Evolutionary conservation across 2,888 invertebrate genomes (phyloP).

Genomic region (Urechis unicinctus): DNA sequence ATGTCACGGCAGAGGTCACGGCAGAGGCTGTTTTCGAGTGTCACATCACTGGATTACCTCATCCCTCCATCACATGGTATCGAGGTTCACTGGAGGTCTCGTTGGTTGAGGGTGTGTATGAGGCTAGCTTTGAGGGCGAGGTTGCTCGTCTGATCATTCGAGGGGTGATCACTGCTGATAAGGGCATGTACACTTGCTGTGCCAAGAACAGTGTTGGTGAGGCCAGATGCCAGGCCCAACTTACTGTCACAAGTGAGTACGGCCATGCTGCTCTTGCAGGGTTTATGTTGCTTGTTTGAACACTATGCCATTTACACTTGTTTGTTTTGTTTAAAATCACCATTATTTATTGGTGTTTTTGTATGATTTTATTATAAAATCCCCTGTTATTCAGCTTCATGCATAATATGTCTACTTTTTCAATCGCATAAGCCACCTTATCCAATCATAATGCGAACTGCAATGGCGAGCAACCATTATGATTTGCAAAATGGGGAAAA

Average conservation of each 20-base stretch:
- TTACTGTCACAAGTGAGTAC: slow-evolving; percentile 1
- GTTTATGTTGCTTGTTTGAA: too few relatives aligned
- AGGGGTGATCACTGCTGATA: neutral
- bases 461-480: too few relatives aligned
- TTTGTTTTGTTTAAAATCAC: neutral
- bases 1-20: neutral
- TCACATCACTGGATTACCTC: neutral
- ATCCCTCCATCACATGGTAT: neutral
- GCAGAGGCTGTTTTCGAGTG: neutral
- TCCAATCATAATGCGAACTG: too few relatives aligned
- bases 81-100: neutral
- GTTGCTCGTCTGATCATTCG: neutral
- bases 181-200: neutral
- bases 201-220: slow-evolving; percentile 1
- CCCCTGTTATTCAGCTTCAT: too few relatives aligned
- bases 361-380: too few relatives aligned
- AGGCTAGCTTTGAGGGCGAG: neutral
- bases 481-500: too few relatives aligned
- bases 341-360: neutral
- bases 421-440: too few relatives aligned
- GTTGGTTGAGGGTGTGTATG: neutral
- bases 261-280: too few relatives aligned
- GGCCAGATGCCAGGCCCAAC: neutral
- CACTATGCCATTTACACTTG: too few relatives aligned
- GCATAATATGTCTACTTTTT: too few relatives aligned